These are phyloP conservation scores for Abrostola tripartita DNA, from an alignment of 2,888 invertebrate genomes.

Conservation along the genomic window DNA sequence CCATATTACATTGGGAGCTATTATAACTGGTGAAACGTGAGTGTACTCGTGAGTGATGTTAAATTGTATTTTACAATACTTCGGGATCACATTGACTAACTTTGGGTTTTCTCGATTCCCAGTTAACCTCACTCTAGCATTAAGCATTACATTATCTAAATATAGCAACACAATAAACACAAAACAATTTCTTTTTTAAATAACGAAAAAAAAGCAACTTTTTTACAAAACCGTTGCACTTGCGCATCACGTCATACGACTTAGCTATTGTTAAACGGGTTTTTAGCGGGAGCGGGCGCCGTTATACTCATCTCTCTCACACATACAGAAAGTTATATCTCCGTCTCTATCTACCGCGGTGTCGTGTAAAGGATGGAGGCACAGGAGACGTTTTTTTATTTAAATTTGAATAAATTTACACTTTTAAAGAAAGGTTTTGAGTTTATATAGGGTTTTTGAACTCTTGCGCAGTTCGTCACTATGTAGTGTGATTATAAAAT, in stretches of 20 bases:
- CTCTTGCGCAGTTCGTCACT: constrained; percentile 61
- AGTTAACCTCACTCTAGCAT: constrained; percentile 12
- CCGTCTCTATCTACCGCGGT: constrained; percentile 38
- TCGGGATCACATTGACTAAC: constrained; percentile 16
- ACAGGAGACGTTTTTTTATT: constrained; percentile 78
- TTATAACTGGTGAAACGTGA: too few relatives aligned
- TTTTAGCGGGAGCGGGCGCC: constrained; percentile 53
- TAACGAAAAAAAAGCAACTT: constrained; percentile 31
- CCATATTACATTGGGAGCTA: too few relatives aligned
- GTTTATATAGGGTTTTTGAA: constrained; percentile 75
- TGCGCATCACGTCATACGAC: constrained; percentile 65
- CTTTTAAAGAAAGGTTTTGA: constrained; percentile 77
- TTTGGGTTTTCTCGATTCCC: constrained; percentile 29
- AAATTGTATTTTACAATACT: background rate
- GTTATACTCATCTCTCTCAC: constrained; percentile 27
- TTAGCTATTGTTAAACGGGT: constrained; percentile 76
- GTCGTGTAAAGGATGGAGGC: constrained; percentile 72
- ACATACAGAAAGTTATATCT: background rate
- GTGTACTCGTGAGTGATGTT: too few relatives aligned
- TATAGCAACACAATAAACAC: constrained; percentile 43
- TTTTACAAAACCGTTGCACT: constrained; percentile 61
- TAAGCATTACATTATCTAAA: constrained; percentile 41
- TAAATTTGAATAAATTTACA: constrained; percentile 87
- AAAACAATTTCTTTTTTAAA: constrained; percentile 42
- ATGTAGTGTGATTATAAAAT: constrained; percentile 47